A percentile compares a stretch with the other conserved stretches of the same genome.
These are phyloP conservation scores for Drosophila diplacantha DNA, from an alignment of 2,888 invertebrate genomes.

Conservation along the genomic window DNA sequence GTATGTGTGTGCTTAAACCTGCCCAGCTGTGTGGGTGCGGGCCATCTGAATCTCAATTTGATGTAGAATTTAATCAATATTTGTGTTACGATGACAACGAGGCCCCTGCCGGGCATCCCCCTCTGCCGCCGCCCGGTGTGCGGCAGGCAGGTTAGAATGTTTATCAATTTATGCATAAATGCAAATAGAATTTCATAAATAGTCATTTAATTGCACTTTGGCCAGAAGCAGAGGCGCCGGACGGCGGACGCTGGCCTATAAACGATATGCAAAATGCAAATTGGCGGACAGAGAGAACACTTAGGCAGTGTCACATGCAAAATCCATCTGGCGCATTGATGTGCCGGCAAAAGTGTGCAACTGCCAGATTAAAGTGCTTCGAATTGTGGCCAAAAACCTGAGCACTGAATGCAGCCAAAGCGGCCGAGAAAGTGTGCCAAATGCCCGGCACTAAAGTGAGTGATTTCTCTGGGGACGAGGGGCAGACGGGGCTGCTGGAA, in stretches of 20 bases:
- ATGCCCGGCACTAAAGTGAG: conserved; percentile 11
- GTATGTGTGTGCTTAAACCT: conserved; percentile 8
- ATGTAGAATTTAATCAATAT: conserved; percentile 61
- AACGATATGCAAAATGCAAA: conserved; percentile 65
- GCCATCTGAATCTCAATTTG: conserved; percentile 60
- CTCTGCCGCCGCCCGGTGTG: background rate
- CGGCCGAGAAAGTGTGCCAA: conserved; percentile 22
- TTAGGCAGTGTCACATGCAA: conserved; percentile 45
- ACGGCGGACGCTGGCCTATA: conserved; percentile 20
- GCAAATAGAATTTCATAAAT: conserved; percentile 70
- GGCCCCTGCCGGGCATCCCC: conserved; percentile 18
- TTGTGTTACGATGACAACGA: conserved; percentile 44
- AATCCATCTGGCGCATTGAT: conserved; percentile 31
- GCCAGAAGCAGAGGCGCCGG: conserved; percentile 8
- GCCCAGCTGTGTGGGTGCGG: conserved; percentile 9
- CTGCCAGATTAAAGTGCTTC: conserved; percentile 31
- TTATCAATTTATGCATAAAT: conserved; percentile 67
- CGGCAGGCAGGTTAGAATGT: conserved; percentile 42
- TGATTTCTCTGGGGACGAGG: conserved; percentile 17
- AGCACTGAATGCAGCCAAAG: conserved; percentile 13
- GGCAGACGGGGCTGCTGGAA: conserved; percentile 2
- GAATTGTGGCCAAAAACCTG: conserved; percentile 1
- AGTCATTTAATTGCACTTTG: conserved; percentile 69
- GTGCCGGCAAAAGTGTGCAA: conserved; percentile 17
- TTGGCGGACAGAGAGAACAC: conserved; percentile 27